Base-by-base conservation (phyloP, 2,113 vertebrate genomes). In the Cebus imitator region DNA sequence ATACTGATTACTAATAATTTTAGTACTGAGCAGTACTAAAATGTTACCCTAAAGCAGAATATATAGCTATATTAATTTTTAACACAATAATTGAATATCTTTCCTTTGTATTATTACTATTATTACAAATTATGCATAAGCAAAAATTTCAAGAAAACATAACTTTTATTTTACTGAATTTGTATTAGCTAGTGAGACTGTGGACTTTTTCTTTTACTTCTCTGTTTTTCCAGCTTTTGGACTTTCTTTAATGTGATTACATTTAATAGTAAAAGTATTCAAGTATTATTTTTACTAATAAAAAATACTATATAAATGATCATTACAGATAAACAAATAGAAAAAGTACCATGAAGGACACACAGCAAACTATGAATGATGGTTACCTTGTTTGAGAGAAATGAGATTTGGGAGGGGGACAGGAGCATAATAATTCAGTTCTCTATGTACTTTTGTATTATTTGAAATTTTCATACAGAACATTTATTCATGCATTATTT, bases 401-500 rank as follows among this genome's bases (percentile, higher is more conserved):
- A 50, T 35, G 37, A 91, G 11, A 50, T 25, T 25, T 16, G 1
- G 35, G 48, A 72, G 30, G 10, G 9, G 81, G 30, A 45, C 27
- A 70, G 5, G 45, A 21, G n/a, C 21, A 68, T 1, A 7, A 68
- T 75, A 78, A 91, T 57, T 93, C 75, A 35, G 45, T 66, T 64
- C 40, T 23, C 64, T 72, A 37, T 18, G 32, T 61, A 83, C 52
- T 83, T 95, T 80, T 40, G 40, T 37, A 35, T 97, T 97, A 90
- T 76, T 89, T 90, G 57, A 95, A 85, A 83, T 48, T 97, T 97
- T 95, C 81, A 90, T 18, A 80, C 4, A 82, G 75, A 90, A 92
- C 75, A 78, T 86, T 93, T 92, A 85, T 91, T 93, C 80, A 78
- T 97, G 80, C 70, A 97, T 97, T 96, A 96, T 97, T 96, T 97